Evolutionary conservation across 1,140 invertebrate species (phyloP), one percentile per base, ranked within the genome.

Genomic region (Nilaparvata lugens): DNA sequence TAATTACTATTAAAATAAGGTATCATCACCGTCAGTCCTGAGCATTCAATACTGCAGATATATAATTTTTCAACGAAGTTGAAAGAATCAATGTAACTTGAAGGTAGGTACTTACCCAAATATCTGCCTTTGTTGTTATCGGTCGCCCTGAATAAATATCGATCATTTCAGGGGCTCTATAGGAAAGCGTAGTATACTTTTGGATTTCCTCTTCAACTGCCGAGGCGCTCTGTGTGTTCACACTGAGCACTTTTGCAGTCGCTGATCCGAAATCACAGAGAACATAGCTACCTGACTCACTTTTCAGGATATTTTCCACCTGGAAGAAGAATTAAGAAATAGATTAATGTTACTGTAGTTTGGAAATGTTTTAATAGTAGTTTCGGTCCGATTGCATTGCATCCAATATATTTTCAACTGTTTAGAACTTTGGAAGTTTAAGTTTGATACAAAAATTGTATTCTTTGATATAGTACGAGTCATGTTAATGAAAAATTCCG

Each of bases 141-240:
- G 84, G 75, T 75, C 89, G 89, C 21, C 87, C 89, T 65, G 79
- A 83, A 74, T 96, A 97, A 65, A 97, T 80, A 76, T 97, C 93
- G 25, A 97, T 84, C 95, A 97, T 97, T 79, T 97, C 95, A 19
- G 95, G 95, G 16, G 93, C 83, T 68, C 94, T 82, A 74, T 97
- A 97, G 51, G 91, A 89, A 16, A 97, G 75, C 1, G 95, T 97
- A 4, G 94, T 97, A 72, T 97, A 96, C 70, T 91, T 89, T 74
- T 93, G 88, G 63, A 97, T 91, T 78, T 97, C 94, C 69, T 97
- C 94, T 73, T 95, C 89, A 9, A 94, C 83, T 16, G 77, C 69
- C 56, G 83, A 74, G 5, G 88, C 84, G 45, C 88, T 87, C 69
- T 89, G 84, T 21, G 51, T 31, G 18, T 21, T 28, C 4, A 88